Percentiles rank a stretch among this genome's conserved stretches.
These are phyloP conservation scores for Coreius guichenoti DNA, from an alignment of 2,797 vertebrate genomes.

Conservation along the genomic window DNA sequence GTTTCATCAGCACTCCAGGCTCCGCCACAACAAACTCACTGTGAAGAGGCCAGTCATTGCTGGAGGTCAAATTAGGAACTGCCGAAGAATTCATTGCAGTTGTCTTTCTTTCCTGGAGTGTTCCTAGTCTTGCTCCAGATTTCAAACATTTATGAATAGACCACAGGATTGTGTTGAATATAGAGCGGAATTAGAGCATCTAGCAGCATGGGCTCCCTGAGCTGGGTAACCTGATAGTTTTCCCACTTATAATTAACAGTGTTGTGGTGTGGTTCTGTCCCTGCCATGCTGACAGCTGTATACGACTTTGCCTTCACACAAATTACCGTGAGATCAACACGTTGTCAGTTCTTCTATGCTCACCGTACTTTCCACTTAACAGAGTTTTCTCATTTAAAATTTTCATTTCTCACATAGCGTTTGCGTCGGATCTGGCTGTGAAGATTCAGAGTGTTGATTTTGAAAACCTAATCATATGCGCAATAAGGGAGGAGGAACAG, in stretches of 20 bases:
- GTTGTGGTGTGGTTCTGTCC: constrained; percentile 41
- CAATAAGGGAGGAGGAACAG: constrained; percentile 10
- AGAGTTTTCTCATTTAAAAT: constrained; percentile 23
- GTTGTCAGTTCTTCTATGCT: constrained; percentile 33
- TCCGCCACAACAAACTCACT: constrained; percentile 1
- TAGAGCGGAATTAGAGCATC: constrained; percentile 29
- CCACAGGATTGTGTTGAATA: constrained; percentile 23
- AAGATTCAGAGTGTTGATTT: constrained; percentile 14
- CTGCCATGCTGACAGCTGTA: constrained; percentile 39
- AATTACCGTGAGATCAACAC: constrained; percentile 52
- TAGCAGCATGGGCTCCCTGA: constrained; percentile 33
- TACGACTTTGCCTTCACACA: constrained; percentile 38
- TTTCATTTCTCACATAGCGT: constrained; percentile 38
- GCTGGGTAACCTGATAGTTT: constrained; percentile 41
- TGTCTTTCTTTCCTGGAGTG: constrained; percentile 25
- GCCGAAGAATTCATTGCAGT: not conserved
- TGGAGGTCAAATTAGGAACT: constrained; percentile 39
- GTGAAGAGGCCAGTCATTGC: constrained; percentile 18
- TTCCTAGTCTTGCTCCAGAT: constrained; percentile 32
- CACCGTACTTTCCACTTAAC: constrained; percentile 14
- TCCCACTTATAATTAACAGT: constrained; percentile 56
- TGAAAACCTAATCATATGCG: constrained; percentile 42
- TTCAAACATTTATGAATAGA: constrained; percentile 38
- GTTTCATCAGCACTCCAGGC: constrained; percentile 38
- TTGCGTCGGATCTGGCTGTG: not conserved